Conservation (phyloP, 2,888 invertebrate genomes). For the Mactromeris polynyma region DNA sequence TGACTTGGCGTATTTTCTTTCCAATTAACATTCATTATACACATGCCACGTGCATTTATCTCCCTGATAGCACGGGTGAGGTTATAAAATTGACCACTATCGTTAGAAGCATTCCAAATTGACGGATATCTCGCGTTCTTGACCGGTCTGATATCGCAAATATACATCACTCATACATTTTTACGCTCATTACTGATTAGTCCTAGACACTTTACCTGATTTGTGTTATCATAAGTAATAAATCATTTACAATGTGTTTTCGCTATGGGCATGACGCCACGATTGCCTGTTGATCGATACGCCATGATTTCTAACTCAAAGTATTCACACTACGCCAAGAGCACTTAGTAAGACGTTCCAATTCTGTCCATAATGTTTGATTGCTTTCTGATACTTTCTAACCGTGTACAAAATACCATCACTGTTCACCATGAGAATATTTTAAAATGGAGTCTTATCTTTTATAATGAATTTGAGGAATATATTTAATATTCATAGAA, state of each 20-base stretch:
- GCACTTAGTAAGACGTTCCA: too few relatives aligned
- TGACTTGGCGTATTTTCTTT: too few relatives aligned
- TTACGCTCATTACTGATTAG: conserved; percentile 1
- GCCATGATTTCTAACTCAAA: too few relatives aligned
- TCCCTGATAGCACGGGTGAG: neutral
- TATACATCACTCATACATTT: neutral
- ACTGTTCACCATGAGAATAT: too few relatives aligned
- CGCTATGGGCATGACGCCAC: neutral
- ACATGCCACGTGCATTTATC: neutral
- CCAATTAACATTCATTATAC: neutral
- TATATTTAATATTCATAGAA: too few relatives aligned
- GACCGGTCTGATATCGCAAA: neutral
- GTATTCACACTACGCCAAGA: too few relatives aligned
- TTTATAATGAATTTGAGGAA: too few relatives aligned
- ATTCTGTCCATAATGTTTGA: too few relatives aligned
- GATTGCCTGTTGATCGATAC: neutral
- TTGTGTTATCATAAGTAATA: neutral
- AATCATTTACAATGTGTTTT: neutral
- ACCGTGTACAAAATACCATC: too few relatives aligned
- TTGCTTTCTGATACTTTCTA: too few relatives aligned
- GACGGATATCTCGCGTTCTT: neutral
- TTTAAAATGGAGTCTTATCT: too few relatives aligned
- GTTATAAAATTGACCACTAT: neutral
- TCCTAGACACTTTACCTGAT: neutral
- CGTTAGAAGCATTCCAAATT: neutral